Base-by-base conservation (phyloP, 2,797 vertebrate genomes). In the Schizothorax lantsangensis region DNA sequence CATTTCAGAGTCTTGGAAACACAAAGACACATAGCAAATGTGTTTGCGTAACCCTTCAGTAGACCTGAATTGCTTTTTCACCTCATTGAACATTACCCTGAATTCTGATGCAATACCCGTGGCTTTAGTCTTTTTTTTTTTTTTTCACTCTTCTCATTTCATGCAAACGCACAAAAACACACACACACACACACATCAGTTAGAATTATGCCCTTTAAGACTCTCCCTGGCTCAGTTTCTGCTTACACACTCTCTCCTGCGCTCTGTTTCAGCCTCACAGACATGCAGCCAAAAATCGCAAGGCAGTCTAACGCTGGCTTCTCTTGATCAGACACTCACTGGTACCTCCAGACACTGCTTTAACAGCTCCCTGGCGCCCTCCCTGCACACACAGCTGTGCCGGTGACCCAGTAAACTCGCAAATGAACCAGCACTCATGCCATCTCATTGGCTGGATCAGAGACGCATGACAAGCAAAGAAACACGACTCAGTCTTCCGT, bases 361-460 rank as follows among this genome's bases (percentile, higher is more conserved):
- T 77, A 49, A 12, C 33, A 54, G 72, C 89, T 83, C 74, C 91
- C 92, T 91, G 89, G 88, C 88, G 91, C 92, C 90, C 89, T 89
- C 80, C 74, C 73, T 17, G 47, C 91, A 91, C 91, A 43, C 40
- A 91, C 91, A 89, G 75, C 84, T 64, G 88, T 88, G 90, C 88
- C n/a, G 86, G 21, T 92, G 93, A 92, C 92, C 91, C 92, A 93
- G 88, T 94, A 94, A 95, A 94, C 89, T 91, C 15, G 83, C 79
- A 83, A 91, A 89, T 89, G 90, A 92, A 92, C 90, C 90, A 88
- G 90, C 91, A 89, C 92, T 92, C 86, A 91, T 87, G 68, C 83
- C 88, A 91, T 93, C 91, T 93, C 91, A 91, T 94, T 92, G 91
- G 92, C 92, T 95, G 94, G 92, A 91, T 93, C 93, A 69, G 88